Conservation (phyloP, 2,113 vertebrate genomes). For the Psilopogon haemacephalus region DNA sequence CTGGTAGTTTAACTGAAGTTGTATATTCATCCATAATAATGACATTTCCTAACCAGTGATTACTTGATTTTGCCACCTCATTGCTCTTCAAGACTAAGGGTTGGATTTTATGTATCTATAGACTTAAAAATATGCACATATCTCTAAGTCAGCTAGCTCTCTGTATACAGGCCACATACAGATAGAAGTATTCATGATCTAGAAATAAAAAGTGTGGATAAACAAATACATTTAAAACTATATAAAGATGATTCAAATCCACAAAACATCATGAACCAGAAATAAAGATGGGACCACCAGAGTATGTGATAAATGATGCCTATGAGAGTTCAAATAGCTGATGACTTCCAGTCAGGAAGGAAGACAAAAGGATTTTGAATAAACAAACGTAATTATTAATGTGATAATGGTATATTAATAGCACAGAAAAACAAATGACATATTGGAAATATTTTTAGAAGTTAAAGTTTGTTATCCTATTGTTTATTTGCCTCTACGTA, state of each 20-base stretch:
- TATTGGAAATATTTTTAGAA: not conserved
- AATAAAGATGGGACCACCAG: not conserved
- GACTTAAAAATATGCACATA: not conserved
- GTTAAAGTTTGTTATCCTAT: not conserved
- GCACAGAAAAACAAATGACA: not conserved
- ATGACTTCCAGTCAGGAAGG: not conserved
- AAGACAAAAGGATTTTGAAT: not conserved
- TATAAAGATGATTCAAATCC: not conserved
- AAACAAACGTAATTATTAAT: not conserved
- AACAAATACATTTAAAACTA: not conserved
- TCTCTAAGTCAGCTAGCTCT: not conserved
- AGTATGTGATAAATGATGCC: not conserved
- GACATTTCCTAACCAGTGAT: not conserved
- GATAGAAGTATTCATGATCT: not conserved
- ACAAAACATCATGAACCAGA: not conserved
- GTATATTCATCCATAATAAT: not conserved
- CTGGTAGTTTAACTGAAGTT: not conserved
- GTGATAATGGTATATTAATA: not conserved
- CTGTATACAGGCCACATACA: not conserved
- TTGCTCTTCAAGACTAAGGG: not conserved
- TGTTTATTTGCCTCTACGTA: not conserved
- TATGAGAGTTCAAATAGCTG: not conserved
- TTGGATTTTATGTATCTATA: not conserved
- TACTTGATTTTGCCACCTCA: not conserved
- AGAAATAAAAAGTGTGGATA: not conserved